These are phyloP conservation scores for Megatriorchis doriae DNA, from an alignment of 2,113 vertebrate genomes.

Conservation along the genomic window DNA sequence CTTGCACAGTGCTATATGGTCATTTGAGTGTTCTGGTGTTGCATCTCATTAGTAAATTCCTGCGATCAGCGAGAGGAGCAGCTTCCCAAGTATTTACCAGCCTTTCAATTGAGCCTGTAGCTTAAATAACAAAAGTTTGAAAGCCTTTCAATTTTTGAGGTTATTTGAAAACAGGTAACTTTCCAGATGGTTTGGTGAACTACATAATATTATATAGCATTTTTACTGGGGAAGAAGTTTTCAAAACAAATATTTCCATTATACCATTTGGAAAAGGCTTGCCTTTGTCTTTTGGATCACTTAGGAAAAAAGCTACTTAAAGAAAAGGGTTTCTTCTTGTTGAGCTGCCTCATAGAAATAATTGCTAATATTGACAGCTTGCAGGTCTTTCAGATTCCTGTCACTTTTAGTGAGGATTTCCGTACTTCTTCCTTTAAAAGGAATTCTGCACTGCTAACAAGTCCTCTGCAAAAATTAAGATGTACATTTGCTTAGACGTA, in stretches of 20 bases:
- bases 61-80: not conserved
- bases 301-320: not conserved
- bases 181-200: not conserved
- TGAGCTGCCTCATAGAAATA: not conserved
- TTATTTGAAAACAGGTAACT: not conserved
- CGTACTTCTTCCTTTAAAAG: not conserved
- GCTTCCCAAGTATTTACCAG: not conserved
- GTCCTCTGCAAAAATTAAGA: not conserved
- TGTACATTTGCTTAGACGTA: not conserved
- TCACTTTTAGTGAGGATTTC: not conserved
- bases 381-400: not conserved
- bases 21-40: not conserved
- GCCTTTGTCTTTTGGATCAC: conserved; percentile 5
- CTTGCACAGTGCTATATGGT: accelerated
- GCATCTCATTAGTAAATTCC: not conserved
- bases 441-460: not conserved
- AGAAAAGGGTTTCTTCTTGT: not conserved
- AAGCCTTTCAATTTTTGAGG: not conserved
- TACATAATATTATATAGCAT: not conserved
- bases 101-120: not conserved
- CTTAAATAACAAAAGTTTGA: not conserved
- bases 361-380: not conserved
- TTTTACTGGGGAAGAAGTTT: not conserved
- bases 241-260: not conserved
- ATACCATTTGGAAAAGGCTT: not conserved